Conservation (phyloP, 2,797 vertebrate species). For the Enteromius fasciolatus region DNA sequence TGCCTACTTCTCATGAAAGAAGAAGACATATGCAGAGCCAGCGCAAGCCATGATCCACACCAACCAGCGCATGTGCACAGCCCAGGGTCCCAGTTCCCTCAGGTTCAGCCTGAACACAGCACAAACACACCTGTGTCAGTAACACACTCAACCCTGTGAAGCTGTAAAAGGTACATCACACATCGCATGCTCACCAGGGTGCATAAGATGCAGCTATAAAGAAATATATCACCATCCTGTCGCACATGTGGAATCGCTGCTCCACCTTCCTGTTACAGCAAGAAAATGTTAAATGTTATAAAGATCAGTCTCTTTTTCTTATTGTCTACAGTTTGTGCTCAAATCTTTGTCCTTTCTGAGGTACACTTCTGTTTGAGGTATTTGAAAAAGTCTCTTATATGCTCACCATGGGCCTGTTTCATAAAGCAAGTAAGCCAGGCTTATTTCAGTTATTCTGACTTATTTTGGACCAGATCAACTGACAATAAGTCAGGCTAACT, state of each 20-base stretch:
- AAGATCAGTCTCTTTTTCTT: neutral
- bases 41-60: conserved; percentile 94
- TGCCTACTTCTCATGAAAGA: conserved; percentile 91
- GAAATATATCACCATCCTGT: conserved; percentile 96
- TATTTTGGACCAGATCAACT: too few relatives aligned
- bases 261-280: conserved; percentile 81
- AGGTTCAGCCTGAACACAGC: conserved; percentile 86
- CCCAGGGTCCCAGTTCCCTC: conserved; percentile 92
- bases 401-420: neutral
- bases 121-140: conserved; percentile 53
- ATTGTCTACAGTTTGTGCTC: neutral
- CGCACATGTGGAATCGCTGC: conserved; percentile 92
- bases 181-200: conserved; percentile 83
- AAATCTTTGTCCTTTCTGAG: neutral
- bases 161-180: neutral
- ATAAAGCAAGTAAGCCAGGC: too few relatives aligned
- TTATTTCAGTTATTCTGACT: too few relatives aligned
- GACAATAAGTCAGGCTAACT: too few relatives aligned
- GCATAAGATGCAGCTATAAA: conserved; percentile 91
- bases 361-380: too few relatives aligned
- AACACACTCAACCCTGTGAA: conserved; percentile 12
- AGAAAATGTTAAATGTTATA: conserved; percentile 15
- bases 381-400: neutral
- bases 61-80: conserved; percentile 94
- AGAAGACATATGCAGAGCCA: conserved; percentile 88